Evolutionary conservation across 2,888 invertebrate species (phyloP).

Genomic region (Lochmaea capreae): DNA sequence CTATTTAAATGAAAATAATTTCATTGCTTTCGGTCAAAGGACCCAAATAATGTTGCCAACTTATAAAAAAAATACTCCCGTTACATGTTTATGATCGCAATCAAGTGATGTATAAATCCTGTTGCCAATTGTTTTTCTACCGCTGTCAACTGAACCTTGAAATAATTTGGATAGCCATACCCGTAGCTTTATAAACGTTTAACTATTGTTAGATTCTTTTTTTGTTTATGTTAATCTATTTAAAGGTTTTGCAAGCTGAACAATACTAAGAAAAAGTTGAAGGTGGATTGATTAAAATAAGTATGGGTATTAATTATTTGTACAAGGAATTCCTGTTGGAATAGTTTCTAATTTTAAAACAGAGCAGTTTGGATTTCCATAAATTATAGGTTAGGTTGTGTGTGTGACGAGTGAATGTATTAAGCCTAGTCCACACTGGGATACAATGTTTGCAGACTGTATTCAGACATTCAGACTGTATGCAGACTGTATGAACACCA

Average conservation of each 20-base stretch:
- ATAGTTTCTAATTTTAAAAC: too few relatives aligned
- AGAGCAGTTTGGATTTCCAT: too few relatives aligned
- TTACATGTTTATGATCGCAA: slow-evolving; percentile 36
- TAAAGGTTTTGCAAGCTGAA: not conserved
- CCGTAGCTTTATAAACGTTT: slow-evolving; percentile 28
- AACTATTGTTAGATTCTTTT: slow-evolving; percentile 18
- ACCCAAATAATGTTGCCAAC: slow-evolving; percentile 22
- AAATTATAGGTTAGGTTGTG: too few relatives aligned
- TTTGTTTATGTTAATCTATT: not conserved
- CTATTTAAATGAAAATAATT: slow-evolving; percentile 9
- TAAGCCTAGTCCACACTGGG: too few relatives aligned
- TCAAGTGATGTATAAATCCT: slow-evolving; percentile 52
- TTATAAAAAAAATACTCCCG: slow-evolving; percentile 15
- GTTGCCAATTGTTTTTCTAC: slow-evolving; percentile 43
- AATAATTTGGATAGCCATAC: slow-evolving; percentile 47
- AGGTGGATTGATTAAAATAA: not conserved
- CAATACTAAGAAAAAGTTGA: not conserved
- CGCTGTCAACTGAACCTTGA: slow-evolving; percentile 48
- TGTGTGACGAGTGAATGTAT: too few relatives aligned
- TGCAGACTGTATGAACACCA: too few relatives aligned
- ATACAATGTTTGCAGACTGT: too few relatives aligned
- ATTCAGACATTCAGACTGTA: too few relatives aligned
- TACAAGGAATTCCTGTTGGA: too few relatives aligned
- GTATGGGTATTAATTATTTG: too few relatives aligned
- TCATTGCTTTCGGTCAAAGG: slow-evolving; percentile 21